phyloP scores from a whole-genome alignment of 2,113 vertebrate species.

The Toxotes chatareus region DNA sequence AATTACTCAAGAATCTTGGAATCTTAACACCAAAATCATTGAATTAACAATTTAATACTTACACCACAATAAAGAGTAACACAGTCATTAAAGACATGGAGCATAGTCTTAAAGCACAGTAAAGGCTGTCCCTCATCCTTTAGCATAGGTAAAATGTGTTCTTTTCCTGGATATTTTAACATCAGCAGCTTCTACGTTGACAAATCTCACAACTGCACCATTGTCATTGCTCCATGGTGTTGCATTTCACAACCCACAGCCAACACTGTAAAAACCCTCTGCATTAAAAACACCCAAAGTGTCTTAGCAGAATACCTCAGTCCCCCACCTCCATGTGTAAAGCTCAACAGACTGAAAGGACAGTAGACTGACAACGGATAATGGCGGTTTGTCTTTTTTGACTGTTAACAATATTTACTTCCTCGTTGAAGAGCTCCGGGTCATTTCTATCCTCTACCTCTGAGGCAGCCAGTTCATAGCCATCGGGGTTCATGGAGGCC shows the following conservation, averaged over 20 bases:
- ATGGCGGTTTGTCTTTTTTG: slow-evolving; percentile 65
- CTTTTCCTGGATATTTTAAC: background rate
- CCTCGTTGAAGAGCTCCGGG: slow-evolving; percentile 83
- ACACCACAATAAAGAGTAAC: too few species aligned
- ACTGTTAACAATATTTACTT: slow-evolving; percentile 87
- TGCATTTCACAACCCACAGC: slow-evolving; percentile 8
- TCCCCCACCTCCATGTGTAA: slow-evolving; percentile 40
- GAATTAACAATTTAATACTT: too few species aligned
- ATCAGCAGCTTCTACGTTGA: background rate
- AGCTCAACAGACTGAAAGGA: slow-evolving; percentile 16
- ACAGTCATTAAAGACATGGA: too few species aligned
- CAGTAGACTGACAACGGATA: slow-evolving; percentile 61
- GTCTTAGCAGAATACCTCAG: slow-evolving; percentile 9
- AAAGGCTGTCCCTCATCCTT: too few species aligned
- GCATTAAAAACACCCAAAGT: background rate
- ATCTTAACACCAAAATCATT: background rate
- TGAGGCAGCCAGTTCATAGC: slow-evolving; percentile 94
- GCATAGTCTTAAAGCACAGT: too few species aligned
- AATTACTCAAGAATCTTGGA: background rate
- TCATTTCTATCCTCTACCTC: slow-evolving; percentile 90
- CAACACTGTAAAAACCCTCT: background rate
- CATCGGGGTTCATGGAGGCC: slow-evolving; percentile 97
- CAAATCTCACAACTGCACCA: background rate
- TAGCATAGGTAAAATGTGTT: background rate
- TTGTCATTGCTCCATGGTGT: background rate